Conservation (phyloP, 92 coral and sea anemone species). For the Zoanthus sansibaricus region DNA sequence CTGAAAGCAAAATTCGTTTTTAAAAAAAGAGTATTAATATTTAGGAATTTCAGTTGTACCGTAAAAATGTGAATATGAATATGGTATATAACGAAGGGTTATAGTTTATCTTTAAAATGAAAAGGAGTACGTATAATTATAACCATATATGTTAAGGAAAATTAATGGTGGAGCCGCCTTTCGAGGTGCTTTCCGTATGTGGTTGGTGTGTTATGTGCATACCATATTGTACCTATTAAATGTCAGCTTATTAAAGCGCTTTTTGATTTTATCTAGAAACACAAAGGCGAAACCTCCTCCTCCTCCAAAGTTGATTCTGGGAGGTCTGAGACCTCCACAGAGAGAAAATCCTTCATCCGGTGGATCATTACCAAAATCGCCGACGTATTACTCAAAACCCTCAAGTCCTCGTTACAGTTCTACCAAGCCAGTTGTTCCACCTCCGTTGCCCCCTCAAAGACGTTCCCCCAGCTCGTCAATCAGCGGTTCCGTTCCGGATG, state of each 20-base stretch:
- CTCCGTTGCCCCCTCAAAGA: conserved; percentile 15
- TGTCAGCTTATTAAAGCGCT: background rate
- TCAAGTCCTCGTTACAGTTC: conserved; percentile 9
- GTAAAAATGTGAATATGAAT: too few species aligned
- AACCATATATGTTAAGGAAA: too few species aligned
- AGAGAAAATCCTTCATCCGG: background rate
- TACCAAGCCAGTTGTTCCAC: conserved; percentile 12
- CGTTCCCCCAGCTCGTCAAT: conserved; percentile 20
- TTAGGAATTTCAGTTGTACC: too few species aligned
- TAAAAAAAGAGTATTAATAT: too few species aligned
- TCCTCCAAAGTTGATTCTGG: conserved; percentile 22
- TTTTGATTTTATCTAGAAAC: background rate
- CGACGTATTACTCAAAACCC: background rate
- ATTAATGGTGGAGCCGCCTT: too few species aligned
- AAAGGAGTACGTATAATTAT: too few species aligned
- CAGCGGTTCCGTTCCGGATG: background rate
- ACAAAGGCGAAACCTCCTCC: background rate
- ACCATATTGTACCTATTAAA: background rate
- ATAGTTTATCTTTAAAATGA: too few species aligned
- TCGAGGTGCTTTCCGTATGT: too few species aligned
- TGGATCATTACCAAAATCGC: background rate
- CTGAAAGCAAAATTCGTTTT: too few species aligned
- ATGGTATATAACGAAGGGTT: too few species aligned
- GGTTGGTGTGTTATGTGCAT: background rate
- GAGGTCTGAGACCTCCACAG: conserved; percentile 39